Evolutionary conservation across 2,113 vertebrate genomes (phyloP).

Genomic region (Bambusicola thoracicus): DNA sequence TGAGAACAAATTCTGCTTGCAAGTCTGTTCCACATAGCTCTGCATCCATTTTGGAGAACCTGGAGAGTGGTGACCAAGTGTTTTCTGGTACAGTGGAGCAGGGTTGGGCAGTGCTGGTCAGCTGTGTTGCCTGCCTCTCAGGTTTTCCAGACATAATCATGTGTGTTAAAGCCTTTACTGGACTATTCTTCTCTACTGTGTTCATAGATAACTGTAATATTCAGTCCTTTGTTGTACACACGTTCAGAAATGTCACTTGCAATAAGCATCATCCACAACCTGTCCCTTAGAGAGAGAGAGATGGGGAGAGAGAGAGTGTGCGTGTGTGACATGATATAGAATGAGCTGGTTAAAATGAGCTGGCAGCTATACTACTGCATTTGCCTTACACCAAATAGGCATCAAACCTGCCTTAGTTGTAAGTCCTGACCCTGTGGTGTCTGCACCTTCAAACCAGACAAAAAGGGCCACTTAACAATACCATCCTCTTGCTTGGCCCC

Average conservation of each 20-base stretch:
- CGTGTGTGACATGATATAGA: neutral
- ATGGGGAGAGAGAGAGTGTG: neutral
- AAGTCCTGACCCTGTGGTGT: neutral
- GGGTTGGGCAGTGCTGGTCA: neutral
- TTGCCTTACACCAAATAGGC: neutral
- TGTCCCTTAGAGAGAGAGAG: neutral
- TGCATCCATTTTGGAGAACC: neutral
- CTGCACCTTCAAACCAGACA: neutral
- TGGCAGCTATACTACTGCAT: neutral
- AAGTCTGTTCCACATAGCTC: neutral
- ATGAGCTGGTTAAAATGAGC: neutral
- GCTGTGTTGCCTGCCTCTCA: neutral
- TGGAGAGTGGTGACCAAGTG: no score
- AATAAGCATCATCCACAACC: neutral
- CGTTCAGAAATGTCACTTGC: neutral
- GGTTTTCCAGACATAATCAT: neutral
- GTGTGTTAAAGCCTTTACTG: neutral
- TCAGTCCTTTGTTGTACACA: neutral
- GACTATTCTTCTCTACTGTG: neutral
- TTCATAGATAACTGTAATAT: neutral
- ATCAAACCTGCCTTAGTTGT: no score
- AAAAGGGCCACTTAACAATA: neutral
- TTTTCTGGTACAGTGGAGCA: neutral
- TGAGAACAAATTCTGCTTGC: neutral
- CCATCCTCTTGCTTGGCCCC: neutral